Evolutionary conservation across 2,113 vertebrate genomes (phyloP).

Genomic region (Canis aureus): DNA sequence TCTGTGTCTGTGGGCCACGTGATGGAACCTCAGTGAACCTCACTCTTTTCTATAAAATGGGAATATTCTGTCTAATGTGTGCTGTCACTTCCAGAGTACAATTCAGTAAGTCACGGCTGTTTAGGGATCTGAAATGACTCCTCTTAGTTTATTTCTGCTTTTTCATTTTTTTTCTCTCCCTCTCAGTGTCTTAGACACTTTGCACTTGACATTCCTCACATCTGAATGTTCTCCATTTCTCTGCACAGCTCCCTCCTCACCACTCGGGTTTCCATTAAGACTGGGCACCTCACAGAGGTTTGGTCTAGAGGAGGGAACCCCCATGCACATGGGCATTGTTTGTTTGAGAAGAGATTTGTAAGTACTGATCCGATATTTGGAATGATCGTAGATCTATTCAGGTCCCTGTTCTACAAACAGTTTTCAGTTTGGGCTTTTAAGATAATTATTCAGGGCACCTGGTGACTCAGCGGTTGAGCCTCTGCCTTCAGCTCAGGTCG

Average conservation of each 20-base stretch:
- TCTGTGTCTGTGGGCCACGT: neutral
- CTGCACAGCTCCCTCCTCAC: neutral
- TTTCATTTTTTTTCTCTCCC: neutral
- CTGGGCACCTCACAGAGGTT: neutral
- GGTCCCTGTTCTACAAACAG: neutral
- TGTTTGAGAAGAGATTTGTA: neutral
- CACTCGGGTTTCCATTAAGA: neutral
- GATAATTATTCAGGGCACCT: neutral
- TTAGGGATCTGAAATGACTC: neutral
- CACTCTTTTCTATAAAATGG: neutral
- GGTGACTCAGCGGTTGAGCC: too few species aligned
- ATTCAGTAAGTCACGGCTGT: neutral
- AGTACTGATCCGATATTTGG: neutral
- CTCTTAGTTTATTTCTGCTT: neutral
- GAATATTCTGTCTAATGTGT: neutral
- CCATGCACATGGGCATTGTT: too few species aligned
- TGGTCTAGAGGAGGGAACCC: too few species aligned
- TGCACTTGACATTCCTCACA: neutral
- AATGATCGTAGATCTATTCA: neutral
- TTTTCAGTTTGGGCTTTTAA: constrained; percentile 37
- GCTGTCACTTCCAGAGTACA: neutral
- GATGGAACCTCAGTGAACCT: neutral
- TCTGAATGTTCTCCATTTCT: neutral
- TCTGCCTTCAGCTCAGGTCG: too few species aligned
- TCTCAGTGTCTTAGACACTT: neutral